phyloP scores from a whole-genome alignment of 2,888 invertebrate genomes.

The Parapristionchus giblindavisi region DNA sequence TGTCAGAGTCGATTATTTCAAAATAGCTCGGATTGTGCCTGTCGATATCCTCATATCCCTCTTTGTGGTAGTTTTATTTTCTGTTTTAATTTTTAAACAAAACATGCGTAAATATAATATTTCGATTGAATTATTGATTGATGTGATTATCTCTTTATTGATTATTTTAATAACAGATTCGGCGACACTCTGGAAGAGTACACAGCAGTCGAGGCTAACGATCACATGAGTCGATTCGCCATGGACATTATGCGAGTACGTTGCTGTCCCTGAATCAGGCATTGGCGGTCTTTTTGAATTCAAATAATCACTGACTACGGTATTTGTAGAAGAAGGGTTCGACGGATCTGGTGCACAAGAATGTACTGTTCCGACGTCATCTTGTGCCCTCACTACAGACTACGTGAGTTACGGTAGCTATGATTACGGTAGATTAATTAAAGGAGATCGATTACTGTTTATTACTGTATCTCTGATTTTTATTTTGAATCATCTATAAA shows the following conservation, averaged over 20 bases:
- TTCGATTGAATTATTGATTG: background rate
- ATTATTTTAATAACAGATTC: conserved; percentile 36
- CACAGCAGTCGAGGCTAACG: conserved; percentile 84
- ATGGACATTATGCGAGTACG: conserved; percentile 66
- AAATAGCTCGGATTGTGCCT: too few relatives aligned
- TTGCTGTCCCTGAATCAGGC: too few relatives aligned
- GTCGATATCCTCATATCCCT: too few relatives aligned
- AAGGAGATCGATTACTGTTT: background rate
- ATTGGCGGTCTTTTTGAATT: too few relatives aligned
- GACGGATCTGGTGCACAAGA: conserved; percentile 49
- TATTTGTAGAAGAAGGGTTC: background rate
- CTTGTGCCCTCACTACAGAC: conserved; percentile 56
- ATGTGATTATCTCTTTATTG: background rate
- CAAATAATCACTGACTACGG: too few relatives aligned
- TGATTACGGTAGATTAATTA: background rate
- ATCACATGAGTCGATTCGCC: conserved; percentile 82
- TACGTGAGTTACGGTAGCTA: conserved; percentile 31
- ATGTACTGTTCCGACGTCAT: conserved; percentile 59
- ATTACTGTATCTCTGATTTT: conserved; percentile 39
- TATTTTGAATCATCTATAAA: too few relatives aligned
- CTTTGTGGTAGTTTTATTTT: too few relatives aligned
- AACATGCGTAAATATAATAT: background rate
- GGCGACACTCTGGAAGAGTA: conserved; percentile 81
- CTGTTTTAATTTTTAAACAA: background rate
- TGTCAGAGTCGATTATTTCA: too few relatives aligned